Evolutionary conservation across 2,888 invertebrate species (phyloP), one percentile per base, ranked within the genome.

Genomic region (Bellardia pandia): DNA sequence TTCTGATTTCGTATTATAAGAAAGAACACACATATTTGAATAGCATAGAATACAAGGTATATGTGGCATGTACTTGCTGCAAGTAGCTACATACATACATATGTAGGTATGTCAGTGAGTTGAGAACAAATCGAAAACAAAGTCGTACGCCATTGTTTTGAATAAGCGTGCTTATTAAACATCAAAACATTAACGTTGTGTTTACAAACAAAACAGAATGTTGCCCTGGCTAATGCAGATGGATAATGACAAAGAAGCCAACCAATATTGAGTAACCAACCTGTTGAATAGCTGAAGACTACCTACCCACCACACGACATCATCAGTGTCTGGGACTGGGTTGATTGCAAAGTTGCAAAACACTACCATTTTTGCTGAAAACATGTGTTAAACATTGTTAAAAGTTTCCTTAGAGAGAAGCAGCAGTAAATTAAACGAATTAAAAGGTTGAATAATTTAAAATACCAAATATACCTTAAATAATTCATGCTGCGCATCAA

Each of bases 141-240:
- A 64, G 85, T 87, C 81, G 81, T 74, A 75, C 58, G 85, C 69
- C 81, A 69, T 80, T 83, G 71, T 76, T 69, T 60, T 78, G 60
- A 74, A 85, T 78, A 71, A 82, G 78, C 56, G 85, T 82, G 86
- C 80, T 74, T 81, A 68, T 78, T 68, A 82, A 86, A 78, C 6
- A 64, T 79, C 37, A 48, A 75, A 71, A 80, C 48, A 45, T 56
- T 64, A 62, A 72, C n/a, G 45, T 72, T 23, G 23, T 68, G 37
- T 62, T 48, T 64, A 13, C 23, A 68, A 14, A 51, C 33, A 30
- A 4, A 33, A 8, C n/a, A n/a, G 13, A n/a, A 30, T 23, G 1
- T 23, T 23, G 16, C 8, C 9, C 11, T 13, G 5, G 7, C 16
- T 64, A 33, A 66, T 68, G 68, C n/a, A 58, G 16, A 56, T 69